These are phyloP conservation scores for Lamprologus callipterus DNA, from an alignment of 2,113 vertebrate genomes.

Conservation along the genomic window DNA sequence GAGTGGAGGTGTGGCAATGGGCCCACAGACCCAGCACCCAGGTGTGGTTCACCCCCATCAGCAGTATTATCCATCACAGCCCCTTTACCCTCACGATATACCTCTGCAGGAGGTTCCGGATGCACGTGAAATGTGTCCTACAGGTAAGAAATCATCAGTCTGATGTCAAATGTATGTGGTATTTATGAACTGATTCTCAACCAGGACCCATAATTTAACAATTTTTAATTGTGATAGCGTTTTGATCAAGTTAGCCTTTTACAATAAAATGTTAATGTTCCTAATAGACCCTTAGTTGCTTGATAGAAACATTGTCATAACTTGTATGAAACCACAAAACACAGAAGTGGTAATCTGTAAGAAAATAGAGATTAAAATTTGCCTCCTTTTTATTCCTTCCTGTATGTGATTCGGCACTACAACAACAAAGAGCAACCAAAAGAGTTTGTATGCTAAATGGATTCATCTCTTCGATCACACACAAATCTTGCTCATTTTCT, in stretches of 20 bases:
- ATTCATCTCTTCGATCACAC: background rate
- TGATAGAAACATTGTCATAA: background rate
- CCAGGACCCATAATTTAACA: background rate
- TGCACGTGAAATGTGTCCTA: conserved; percentile 75
- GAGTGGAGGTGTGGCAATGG: conserved; percentile 55
- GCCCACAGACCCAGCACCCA: conserved; percentile 72
- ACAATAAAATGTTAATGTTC: background rate
- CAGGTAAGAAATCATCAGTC: conserved; percentile 71
- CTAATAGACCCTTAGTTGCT: background rate
- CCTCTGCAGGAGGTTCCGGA: conserved; percentile 92
- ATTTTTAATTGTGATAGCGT: background rate
- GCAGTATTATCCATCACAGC: conserved; percentile 74
- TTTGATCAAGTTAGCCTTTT: background rate
- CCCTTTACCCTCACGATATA: conserved; percentile 74
- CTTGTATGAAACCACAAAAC: background rate
- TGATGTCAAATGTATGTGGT: background rate
- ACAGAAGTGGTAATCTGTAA: background rate
- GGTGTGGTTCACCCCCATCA: conserved; percentile 70
- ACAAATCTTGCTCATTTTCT: background rate
- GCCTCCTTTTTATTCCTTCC: background rate
- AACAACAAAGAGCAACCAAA: conserved; percentile 3
- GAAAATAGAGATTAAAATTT: background rate
- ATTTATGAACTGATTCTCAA: background rate
- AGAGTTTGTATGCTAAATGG: conserved; percentile 5
- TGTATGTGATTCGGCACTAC: background rate